phyloP scores from a whole-genome alignment of 2,797 vertebrate species.

The Eremophila alpestris region DNA sequence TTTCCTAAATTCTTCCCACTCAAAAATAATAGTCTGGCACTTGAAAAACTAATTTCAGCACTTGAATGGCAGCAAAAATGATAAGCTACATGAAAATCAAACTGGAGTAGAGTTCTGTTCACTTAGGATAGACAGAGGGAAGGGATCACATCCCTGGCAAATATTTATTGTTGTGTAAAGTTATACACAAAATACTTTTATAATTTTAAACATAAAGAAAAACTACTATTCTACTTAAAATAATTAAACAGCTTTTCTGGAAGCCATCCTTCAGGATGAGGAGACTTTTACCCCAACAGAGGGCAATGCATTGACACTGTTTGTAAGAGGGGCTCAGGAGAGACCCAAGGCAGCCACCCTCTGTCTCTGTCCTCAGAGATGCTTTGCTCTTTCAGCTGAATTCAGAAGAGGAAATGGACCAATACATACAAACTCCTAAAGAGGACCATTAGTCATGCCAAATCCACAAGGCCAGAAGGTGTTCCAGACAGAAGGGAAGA shows the following conservation, averaged over 20 bases:
- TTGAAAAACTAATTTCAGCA: background rate
- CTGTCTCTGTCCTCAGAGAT: background rate
- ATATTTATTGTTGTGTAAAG: background rate
- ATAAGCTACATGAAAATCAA: background rate
- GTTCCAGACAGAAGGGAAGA: background rate
- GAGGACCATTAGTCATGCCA: background rate
- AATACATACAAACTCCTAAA: background rate
- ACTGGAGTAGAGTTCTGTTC: background rate
- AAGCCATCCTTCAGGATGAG: background rate
- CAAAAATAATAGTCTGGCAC: background rate
- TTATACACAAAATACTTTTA: background rate
- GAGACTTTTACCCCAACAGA: background rate
- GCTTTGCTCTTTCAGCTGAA: background rate
- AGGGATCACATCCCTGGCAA: background rate
- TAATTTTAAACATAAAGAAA: background rate
- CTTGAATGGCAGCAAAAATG: background rate
- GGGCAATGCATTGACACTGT: background rate
- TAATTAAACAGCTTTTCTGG: background rate
- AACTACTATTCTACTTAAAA: background rate
- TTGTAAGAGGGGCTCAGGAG: background rate
- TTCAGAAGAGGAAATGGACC: background rate
- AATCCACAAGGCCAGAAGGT: background rate
- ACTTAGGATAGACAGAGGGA: background rate
- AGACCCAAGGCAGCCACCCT: accelerated
- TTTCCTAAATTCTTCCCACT: background rate